Conservation (phyloP, 1,140 invertebrate genomes). For the Pseudobourletiella spinata region DNA sequence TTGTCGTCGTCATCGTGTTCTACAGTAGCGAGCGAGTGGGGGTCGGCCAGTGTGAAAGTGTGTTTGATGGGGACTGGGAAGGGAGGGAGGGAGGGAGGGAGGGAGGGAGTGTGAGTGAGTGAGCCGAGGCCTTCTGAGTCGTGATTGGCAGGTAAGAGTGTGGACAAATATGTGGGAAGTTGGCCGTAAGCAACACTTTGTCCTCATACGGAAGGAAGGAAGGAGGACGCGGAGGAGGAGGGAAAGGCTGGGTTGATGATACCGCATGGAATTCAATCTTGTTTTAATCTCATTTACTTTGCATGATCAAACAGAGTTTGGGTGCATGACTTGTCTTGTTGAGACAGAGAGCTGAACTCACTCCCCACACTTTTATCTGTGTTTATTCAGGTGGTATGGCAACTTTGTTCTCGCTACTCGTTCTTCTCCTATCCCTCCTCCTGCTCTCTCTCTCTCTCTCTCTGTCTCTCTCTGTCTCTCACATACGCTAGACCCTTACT, state of each 20-base stretch:
- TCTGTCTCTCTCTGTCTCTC: not conserved
- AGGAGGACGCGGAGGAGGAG: no score
- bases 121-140: no score
- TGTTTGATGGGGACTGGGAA: no score
- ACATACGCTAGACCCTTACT: not conserved
- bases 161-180: no score
- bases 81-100: no score
- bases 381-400: conserved; percentile 32
- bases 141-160: no score
- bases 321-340: not conserved
- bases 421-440: not conserved
- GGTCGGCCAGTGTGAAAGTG: no score
- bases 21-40: no score
- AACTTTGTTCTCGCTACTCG: not conserved
- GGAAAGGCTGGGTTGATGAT: not conserved
- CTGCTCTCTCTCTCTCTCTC: not conserved
- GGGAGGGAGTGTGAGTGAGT: no score
- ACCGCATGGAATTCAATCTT: conserved; percentile 18
- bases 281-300: conserved; percentile 34
- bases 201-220: no score
- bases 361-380: conserved; percentile 29
- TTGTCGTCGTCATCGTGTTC: no score
- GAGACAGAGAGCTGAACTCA: not conserved
- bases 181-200: no score
- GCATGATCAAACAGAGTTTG: conserved; percentile 34